Conservation (phyloP, 2,888 invertebrate species). For the Meiosimyza decipiens region DNA sequence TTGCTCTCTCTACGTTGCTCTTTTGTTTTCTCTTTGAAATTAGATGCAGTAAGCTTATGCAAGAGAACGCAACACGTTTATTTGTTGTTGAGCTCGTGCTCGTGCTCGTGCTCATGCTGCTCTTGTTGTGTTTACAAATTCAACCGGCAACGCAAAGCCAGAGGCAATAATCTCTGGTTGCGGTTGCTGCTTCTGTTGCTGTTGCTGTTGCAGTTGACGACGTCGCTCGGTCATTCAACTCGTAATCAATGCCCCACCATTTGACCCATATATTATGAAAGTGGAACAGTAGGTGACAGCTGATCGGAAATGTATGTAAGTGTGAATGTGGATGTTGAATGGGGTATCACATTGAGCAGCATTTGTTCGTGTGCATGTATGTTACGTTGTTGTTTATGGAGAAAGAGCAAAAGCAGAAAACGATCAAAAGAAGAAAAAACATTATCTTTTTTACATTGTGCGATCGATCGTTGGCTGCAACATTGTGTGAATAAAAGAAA, state of each 20-base stretch:
- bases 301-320: slow-evolving; percentile 52
- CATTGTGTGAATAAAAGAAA: not conserved
- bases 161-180: too few relatives aligned
- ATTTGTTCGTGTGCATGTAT: slow-evolving; percentile 37
- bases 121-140: too few relatives aligned
- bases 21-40: too few relatives aligned
- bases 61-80: not conserved
- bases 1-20: too few relatives aligned
- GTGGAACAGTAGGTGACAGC: slow-evolving; percentile 63
- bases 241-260: slow-evolving; percentile 55
- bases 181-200: not conserved
- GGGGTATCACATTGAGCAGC: slow-evolving; percentile 22
- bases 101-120: not conserved
- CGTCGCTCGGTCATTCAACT: slow-evolving; percentile 54
- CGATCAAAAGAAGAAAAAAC: slow-evolving; percentile 26
- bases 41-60: too few relatives aligned
- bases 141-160: too few relatives aligned
- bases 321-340: slow-evolving; percentile 35
- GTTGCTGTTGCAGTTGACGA: slow-evolving; percentile 15
- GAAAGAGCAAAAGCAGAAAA: slow-evolving; percentile 36
- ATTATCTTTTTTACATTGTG: not conserved
- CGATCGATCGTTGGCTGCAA: too few relatives aligned
- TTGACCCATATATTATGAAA: slow-evolving; percentile 62
- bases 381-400: slow-evolving; percentile 32
- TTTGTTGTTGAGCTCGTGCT: not conserved